A percentile compares a stretch with the other conserved stretches of the same genome.
Evolutionary conservation across 2,113 vertebrate species (phyloP).

Genomic region (Paradisaea rubra): DNA sequence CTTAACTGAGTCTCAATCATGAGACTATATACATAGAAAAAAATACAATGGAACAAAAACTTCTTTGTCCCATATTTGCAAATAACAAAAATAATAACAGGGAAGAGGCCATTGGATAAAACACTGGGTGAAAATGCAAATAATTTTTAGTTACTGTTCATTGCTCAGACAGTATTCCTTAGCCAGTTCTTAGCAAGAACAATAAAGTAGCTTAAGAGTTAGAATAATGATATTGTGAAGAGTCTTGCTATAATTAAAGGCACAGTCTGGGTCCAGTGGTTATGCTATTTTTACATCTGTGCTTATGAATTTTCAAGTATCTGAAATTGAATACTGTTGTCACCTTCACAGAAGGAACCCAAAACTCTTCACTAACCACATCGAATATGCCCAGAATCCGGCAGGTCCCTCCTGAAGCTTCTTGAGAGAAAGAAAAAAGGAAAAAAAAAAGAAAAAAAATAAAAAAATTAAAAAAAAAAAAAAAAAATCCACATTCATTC

Average conservation of each 20-base stretch:
- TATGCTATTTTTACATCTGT: neutral
- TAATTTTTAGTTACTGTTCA: neutral
- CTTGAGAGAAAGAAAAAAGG: no score
- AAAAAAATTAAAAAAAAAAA: no score
- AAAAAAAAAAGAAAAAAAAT: neutral
- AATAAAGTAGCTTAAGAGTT: neutral
- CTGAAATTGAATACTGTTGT: neutral
- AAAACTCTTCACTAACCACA: neutral
- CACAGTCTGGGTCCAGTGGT: no score
- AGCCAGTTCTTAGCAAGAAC: neutral
- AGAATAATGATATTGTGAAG: neutral
- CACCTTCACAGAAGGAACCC: neutral
- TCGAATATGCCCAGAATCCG: neutral
- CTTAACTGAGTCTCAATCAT: neutral
- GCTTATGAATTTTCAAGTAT: neutral
- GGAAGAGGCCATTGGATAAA: neutral
- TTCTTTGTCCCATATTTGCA: neutral
- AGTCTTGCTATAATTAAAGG: neutral
- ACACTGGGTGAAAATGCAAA: neutral
- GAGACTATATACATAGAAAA: neutral
- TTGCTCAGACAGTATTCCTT: neutral
- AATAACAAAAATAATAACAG: neutral
- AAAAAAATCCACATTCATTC: neutral
- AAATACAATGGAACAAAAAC: neutral
- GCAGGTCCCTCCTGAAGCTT: rapidly evolving